A percentile compares a stretch with the other conserved stretches of the same genome.
These are phyloP conservation scores for Apaloderma vittatum DNA, from an alignment of 2,113 vertebrate genomes.

Conservation along the genomic window DNA sequence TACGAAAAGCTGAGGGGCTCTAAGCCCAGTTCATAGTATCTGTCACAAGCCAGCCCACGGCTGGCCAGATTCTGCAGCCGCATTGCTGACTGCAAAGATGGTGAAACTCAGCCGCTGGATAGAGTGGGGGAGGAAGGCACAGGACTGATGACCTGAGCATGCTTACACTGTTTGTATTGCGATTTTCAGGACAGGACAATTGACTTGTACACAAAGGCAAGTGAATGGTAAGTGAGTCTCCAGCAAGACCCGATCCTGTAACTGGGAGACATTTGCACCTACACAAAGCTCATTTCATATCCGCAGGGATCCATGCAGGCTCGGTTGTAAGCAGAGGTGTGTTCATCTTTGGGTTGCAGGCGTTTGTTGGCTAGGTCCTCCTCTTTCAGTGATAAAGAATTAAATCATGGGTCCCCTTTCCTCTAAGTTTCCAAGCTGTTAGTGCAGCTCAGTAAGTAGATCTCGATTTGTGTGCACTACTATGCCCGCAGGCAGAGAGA, in stretches of 20 bases:
- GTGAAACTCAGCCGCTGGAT: neutral
- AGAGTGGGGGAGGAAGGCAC: neutral
- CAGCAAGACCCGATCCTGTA: neutral
- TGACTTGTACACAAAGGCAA: slow-evolving; percentile 80
- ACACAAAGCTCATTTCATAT: neutral
- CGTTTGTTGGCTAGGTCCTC: neutral
- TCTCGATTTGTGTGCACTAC: neutral
- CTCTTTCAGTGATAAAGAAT: neutral
- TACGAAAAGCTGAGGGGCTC: neutral
- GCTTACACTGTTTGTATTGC: slow-evolving; percentile 53
- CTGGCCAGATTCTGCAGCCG: neutral
- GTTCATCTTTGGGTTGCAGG: neutral
- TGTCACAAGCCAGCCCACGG: neutral
- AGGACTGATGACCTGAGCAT: neutral
- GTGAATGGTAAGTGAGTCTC: slow-evolving; percentile 78
- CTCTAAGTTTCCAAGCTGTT: neutral
- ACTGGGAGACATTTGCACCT: neutral
- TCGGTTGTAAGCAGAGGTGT: neutral
- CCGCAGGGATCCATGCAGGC: neutral
- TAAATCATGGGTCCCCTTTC: neutral
- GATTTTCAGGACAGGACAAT: slow-evolving; percentile 75
- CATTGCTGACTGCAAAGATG: fast-evolving
- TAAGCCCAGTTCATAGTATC: neutral
- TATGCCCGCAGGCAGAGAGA: neutral
- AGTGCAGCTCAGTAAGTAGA: neutral